phyloP scores from a whole-genome alignment of 1,140 invertebrate species.

The Drosophila virilis region DNA sequence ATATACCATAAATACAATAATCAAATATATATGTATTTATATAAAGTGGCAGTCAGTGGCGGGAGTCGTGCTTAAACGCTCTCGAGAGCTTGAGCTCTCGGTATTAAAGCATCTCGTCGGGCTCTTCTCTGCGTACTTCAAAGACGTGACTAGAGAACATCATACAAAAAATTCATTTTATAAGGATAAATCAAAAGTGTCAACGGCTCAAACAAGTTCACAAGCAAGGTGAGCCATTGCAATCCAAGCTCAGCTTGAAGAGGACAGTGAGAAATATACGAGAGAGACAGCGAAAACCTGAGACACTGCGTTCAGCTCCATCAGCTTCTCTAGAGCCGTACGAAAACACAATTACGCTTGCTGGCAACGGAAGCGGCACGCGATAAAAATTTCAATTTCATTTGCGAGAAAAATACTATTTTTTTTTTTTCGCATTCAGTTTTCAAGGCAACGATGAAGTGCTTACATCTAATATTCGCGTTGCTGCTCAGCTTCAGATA shows the following conservation, averaged over 20 bases:
- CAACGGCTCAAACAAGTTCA: constrained; percentile 50
- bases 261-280: neutral
- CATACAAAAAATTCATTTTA: constrained; percentile 9
- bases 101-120: constrained; percentile 3
- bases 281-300: neutral
- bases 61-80: neutral
- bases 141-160: constrained; percentile 25
- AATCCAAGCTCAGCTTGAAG: constrained; percentile 24
- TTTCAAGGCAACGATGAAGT: constrained; percentile 43
- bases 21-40: neutral
- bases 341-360: constrained; percentile 21
- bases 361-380: constrained; percentile 59
- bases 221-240: constrained; percentile 52
- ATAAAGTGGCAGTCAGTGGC: constrained; percentile 29
- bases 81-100: constrained; percentile 14
- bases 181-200: constrained; percentile 60
- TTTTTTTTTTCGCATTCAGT: constrained; percentile 7
- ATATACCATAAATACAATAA: constrained; percentile 6
- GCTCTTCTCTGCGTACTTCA: neutral
- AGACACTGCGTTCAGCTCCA: constrained; percentile 6
- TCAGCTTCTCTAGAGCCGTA: constrained; percentile 8
- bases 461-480: constrained; percentile 19
- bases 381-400: constrained; percentile 53
- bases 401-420: constrained; percentile 8
- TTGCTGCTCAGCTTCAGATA: constrained; percentile 16